phyloP scores from a whole-genome alignment of 2,888 invertebrate genomes.

The Caenorhabditis sulstoni region DNA sequence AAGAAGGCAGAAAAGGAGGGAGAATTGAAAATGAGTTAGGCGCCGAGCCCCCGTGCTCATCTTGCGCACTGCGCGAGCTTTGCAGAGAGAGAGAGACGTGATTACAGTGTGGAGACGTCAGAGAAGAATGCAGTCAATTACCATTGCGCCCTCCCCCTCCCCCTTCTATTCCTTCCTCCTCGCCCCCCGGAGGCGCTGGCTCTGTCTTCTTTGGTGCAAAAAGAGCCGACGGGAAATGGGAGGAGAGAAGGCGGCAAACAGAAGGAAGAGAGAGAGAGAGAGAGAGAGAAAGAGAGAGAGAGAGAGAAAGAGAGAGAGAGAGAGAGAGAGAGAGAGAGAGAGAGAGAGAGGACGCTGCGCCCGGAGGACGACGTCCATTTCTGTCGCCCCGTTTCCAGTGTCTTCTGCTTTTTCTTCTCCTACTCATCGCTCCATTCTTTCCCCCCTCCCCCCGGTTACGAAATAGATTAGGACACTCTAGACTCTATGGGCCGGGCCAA shows the following conservation, averaged over 20 bases:
- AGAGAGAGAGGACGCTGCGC: slow-evolving; percentile 16
- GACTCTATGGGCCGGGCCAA: no score
- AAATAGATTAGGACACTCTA: no score
- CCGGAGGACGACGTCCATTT: background rate
- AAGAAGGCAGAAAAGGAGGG: background rate
- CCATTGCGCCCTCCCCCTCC: slow-evolving; percentile 37
- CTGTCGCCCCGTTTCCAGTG: no score
- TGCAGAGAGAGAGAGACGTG: slow-evolving; percentile 32
- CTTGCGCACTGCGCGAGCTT: slow-evolving; percentile 10
- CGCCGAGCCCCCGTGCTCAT: slow-evolving; percentile 40
- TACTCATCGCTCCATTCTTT: no score
- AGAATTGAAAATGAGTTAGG: slow-evolving; percentile 57
- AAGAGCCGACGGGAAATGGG: background rate
- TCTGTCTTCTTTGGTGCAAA: no score
- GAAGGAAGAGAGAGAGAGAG: slow-evolving; percentile 18
- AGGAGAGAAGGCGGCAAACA: slow-evolving; percentile 1
- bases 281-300: no score
- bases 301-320: no score
- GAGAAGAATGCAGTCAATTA: slow-evolving; percentile 39
- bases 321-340: slow-evolving; percentile 1
- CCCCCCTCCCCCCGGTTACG: no score
- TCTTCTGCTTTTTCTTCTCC: no score
- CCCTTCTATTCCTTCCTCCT: no score
- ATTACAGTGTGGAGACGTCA: slow-evolving; percentile 45
- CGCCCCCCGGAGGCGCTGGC: no score